These are phyloP conservation scores for Lamellibrachia columna DNA, from an alignment of 2,888 invertebrate species.

Conservation along the genomic window DNA sequence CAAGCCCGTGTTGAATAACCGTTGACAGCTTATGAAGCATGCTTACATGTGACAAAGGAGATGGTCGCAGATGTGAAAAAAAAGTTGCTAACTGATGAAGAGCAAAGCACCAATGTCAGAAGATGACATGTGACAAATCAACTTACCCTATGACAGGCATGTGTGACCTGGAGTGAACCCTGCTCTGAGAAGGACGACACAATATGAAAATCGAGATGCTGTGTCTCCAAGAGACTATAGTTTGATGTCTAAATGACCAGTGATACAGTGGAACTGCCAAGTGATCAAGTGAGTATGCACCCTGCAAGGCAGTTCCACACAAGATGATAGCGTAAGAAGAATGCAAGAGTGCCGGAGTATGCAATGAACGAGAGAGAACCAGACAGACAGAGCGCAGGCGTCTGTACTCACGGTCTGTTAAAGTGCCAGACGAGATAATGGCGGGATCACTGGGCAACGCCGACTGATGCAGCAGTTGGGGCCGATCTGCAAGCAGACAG, in stretches of 20 bases:
- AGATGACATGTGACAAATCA: not conserved
- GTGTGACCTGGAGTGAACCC: not conserved
- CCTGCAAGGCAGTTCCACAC: not conserved
- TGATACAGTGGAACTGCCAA: not conserved
- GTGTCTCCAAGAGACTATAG: not conserved
- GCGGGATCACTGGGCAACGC: constrained; percentile 89
- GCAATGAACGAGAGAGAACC: not conserved
- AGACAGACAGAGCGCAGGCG: constrained; percentile 5
- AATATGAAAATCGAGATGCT: not conserved
- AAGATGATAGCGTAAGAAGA: not conserved
- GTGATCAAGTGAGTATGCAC: not conserved
- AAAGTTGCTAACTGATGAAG: not conserved
- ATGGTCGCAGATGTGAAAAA: not conserved
- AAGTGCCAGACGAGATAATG: constrained; percentile 80
- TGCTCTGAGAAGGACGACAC: not conserved
- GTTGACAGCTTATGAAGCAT: not conserved
- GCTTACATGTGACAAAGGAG: not conserved
- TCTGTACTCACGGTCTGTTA: constrained; percentile 56
- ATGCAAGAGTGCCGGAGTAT: not conserved
- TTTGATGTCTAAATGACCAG: not conserved
- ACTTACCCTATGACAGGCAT: not conserved
- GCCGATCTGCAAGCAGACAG: constrained; percentile 30
- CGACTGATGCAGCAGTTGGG: constrained; percentile 28
- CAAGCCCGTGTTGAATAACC: not conserved
- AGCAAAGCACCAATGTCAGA: not conserved